These are phyloP conservation scores for Bubo blakistoni DNA, from an alignment of 2,113 vertebrate genomes.

Conservation along the genomic window DNA sequence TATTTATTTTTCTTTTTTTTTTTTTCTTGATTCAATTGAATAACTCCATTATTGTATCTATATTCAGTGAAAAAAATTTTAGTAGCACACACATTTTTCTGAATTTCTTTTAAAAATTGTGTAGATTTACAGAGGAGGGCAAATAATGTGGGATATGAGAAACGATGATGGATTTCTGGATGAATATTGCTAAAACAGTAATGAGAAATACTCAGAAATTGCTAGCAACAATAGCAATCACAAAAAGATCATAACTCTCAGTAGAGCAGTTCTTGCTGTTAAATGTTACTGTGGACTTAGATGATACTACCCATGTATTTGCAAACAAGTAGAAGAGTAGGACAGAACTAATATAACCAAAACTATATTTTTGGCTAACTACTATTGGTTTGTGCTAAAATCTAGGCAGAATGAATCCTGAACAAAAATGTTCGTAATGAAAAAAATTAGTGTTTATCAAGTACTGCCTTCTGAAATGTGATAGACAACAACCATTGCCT, in stretches of 20 bases:
- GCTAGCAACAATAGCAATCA: neutral
- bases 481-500: neutral
- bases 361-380: neutral
- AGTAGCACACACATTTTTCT: neutral
- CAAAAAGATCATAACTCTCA: neutral
- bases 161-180: neutral
- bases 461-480: neutral
- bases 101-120: neutral
- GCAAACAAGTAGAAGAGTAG: neutral
- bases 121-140: neutral
- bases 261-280: neutral
- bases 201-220: neutral
- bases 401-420: neutral
- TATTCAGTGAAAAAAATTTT: neutral
- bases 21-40: neutral
- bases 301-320: neutral
- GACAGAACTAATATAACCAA: neutral
- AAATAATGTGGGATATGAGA: neutral
- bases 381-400: neutral
- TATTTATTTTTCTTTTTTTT: neutral
- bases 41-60: neutral
- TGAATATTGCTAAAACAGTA: neutral
- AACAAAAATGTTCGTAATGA: neutral
- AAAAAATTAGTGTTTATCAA: neutral
- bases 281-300: neutral